phyloP scores from a whole-genome alignment of 2,888 invertebrate species.

The Pachydiplax longipennis region DNA sequence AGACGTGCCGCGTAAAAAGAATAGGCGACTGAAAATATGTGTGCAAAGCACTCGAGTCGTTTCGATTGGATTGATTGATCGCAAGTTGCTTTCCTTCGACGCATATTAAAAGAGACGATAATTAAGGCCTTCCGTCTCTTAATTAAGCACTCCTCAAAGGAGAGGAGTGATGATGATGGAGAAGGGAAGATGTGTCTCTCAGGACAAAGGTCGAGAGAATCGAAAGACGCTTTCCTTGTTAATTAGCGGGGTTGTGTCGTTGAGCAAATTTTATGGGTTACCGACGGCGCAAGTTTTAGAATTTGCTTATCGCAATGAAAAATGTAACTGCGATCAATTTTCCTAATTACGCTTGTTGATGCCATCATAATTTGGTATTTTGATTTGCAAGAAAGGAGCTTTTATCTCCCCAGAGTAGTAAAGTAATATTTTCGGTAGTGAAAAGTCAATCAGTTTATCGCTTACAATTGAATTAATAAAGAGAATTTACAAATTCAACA shows the following conservation, averaged over 20 bases:
- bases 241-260: neutral
- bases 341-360: too few relatives aligned
- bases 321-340: too few relatives aligned
- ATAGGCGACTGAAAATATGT: neutral
- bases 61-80: neutral
- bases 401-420: too few relatives aligned
- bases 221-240: neutral
- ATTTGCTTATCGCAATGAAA: neutral
- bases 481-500: too few relatives aligned
- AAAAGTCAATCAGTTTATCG: too few relatives aligned
- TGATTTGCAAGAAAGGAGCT: too few relatives aligned
- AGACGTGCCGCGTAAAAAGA: neutral
- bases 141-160: neutral
- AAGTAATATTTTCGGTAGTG: too few relatives aligned
- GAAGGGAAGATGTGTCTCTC: slow-evolving; percentile 32
- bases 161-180: slow-evolving; percentile 11
- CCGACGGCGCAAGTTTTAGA: neutral
- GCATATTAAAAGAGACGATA: neutral
- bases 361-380: too few relatives aligned
- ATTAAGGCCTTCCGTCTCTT: slow-evolving; percentile 35
- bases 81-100: neutral
- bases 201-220: slow-evolving; percentile 7
- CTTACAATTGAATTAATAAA: too few relatives aligned
- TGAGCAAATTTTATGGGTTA: neutral
- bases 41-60: neutral